Evolutionary conservation across 2,888 invertebrate genomes (phyloP).

Genomic region (Eumerus sabulonum): DNA sequence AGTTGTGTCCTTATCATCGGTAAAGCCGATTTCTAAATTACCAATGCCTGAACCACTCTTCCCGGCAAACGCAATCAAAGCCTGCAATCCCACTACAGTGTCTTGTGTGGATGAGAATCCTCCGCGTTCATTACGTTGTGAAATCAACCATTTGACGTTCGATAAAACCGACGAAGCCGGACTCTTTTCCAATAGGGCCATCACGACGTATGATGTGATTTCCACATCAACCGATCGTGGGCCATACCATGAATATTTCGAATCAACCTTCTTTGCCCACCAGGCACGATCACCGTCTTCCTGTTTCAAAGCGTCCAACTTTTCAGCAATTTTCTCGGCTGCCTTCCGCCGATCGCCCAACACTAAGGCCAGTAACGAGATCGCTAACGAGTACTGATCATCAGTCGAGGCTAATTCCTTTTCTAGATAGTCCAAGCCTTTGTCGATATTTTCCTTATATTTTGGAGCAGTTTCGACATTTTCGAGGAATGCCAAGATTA

Average conservation of each 20-base stretch:
- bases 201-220: conserved; percentile 92
- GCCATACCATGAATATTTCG: conserved; percentile 79
- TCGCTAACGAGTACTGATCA: conserved; percentile 87
- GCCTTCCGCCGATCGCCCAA: conserved; percentile 85
- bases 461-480: conserved; percentile 75
- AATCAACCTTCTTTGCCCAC: conserved; percentile 85
- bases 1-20: conserved; percentile 67
- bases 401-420: conserved; percentile 83
- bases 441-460: conserved; percentile 85
- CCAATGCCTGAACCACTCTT: conserved; percentile 79
- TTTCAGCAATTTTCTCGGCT: conserved; percentile 83
- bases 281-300: conserved; percentile 83
- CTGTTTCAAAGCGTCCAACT: conserved; percentile 80
- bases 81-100: conserved; percentile 87
- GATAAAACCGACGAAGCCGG: conserved; percentile 77
- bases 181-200: conserved; percentile 81
- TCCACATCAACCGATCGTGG: conserved; percentile 87
- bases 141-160: conserved; percentile 86
- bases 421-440: conserved; percentile 87
- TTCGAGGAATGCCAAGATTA: conserved; percentile 87
- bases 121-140: conserved; percentile 84
- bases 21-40: conserved; percentile 73
- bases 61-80: conserved; percentile 84
- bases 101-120: conserved; percentile 90
- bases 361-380: conserved; percentile 88